Evolutionary conservation across 2,888 invertebrate species (phyloP).

Genomic region (Agapetus fuscipes): DNA sequence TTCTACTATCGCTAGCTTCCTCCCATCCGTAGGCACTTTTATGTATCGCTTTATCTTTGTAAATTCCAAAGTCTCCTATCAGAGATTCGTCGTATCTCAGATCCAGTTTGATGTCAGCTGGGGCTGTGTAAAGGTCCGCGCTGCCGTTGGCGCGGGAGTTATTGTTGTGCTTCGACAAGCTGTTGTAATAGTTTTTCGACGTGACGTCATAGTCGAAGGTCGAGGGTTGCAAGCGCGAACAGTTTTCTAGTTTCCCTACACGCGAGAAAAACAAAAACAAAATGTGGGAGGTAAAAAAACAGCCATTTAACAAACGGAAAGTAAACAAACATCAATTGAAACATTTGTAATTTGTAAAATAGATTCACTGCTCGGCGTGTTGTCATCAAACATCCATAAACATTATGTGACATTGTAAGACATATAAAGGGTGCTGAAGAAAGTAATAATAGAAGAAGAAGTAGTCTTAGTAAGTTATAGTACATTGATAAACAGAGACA

Average conservation of each 20-base stretch:
- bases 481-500: too few relatives aligned
- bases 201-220: constrained; percentile 42
- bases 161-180: constrained; percentile 41
- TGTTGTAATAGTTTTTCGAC: constrained; percentile 48
- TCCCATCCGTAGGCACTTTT: constrained; percentile 51
- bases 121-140: constrained; percentile 12
- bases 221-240: constrained; percentile 39
- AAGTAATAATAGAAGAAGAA: too few relatives aligned
- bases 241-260: constrained; percentile 49
- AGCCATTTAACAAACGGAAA: too few relatives aligned
- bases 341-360: too few relatives aligned
- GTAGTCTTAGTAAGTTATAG: too few relatives aligned
- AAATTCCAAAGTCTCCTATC: constrained; percentile 33
- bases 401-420: too few relatives aligned
- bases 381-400: too few relatives aligned
- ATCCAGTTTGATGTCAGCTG: constrained; percentile 12
- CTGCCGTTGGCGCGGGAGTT: constrained; percentile 17
- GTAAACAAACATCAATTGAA: too few relatives aligned
- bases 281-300: constrained; percentile 15
- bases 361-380: too few relatives aligned
- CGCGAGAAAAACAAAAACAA: constrained; percentile 19
- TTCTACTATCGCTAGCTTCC: constrained; percentile 60
- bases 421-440: too few relatives aligned
- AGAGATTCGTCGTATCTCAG: constrained; percentile 38
- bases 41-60: constrained; percentile 39